Conservation (phyloP, 2,888 invertebrate species). For the Drosophila histrio region DNA sequence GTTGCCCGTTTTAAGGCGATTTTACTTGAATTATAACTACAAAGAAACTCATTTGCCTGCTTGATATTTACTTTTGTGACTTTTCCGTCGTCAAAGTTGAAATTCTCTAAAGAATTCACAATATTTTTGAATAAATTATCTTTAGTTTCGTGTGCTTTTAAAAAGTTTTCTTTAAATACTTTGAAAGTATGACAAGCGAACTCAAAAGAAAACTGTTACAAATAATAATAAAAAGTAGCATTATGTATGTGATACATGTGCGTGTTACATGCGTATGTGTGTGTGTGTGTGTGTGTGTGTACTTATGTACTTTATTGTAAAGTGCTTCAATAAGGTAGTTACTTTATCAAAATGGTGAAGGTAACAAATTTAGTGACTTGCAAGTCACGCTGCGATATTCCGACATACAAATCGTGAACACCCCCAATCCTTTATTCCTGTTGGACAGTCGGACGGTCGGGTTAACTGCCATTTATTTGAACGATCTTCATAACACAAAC, state of each 20-base stretch:
- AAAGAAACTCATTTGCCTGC: neutral
- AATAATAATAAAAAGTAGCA: neutral
- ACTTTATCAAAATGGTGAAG: neutral
- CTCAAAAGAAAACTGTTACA: neutral
- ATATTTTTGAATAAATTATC: conserved; percentile 6
- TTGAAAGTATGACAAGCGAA: neutral
- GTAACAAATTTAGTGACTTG: conserved; percentile 10
- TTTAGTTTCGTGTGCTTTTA: neutral
- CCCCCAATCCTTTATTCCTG: neutral
- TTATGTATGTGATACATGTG: neutral
- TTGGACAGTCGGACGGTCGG: neutral
- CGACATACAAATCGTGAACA: neutral
- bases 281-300: no score
- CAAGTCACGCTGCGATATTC: conserved; percentile 1
- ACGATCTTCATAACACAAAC: conserved; percentile 3
- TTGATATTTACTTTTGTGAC: conserved; percentile 2
- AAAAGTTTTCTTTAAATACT: conserved; percentile 3
- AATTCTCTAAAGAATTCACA: neutral
- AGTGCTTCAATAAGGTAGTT: neutral
- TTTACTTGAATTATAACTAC: neutral
- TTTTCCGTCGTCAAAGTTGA: neutral
- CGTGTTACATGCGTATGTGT: neutral
- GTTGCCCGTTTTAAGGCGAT: neutral
- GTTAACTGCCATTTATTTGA: conserved; percentile 21
- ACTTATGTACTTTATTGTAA: neutral